phyloP scores from a whole-genome alignment of 2,113 vertebrate genomes.

The Saguinus imperator region DNA sequence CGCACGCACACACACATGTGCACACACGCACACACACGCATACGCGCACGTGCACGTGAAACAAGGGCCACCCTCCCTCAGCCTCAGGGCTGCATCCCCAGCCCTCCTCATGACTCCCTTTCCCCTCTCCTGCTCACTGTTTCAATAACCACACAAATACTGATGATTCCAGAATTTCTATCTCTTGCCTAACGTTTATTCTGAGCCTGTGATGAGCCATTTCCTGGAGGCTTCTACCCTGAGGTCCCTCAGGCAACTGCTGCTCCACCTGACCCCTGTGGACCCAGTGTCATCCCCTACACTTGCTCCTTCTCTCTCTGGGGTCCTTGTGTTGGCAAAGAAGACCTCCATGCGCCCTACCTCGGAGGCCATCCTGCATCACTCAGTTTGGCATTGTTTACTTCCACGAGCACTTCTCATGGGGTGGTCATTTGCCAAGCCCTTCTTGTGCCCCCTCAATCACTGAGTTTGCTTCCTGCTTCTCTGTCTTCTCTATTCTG shows the following conservation, averaged over 20 bases:
- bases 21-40: too few species aligned
- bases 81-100: background rate
- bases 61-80: background rate
- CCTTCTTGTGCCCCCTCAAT: background rate
- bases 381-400: background rate
- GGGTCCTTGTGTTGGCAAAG: background rate
- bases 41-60: background rate
- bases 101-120: background rate
- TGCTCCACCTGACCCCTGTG: background rate
- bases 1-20: too few species aligned
- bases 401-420: background rate
- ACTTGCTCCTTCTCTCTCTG: fast-evolving
- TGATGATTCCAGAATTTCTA: background rate
- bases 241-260: background rate
- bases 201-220: background rate
- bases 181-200: background rate
- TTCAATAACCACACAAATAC: background rate
- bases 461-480: background rate
- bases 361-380: background rate
- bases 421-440: background rate
- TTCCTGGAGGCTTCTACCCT: background rate
- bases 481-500: background rate
- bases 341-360: background rate
- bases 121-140: background rate
- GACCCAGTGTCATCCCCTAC: background rate